phyloP scores from a whole-genome alignment of 2,888 invertebrate species.

The Tiphia femorata region DNA sequence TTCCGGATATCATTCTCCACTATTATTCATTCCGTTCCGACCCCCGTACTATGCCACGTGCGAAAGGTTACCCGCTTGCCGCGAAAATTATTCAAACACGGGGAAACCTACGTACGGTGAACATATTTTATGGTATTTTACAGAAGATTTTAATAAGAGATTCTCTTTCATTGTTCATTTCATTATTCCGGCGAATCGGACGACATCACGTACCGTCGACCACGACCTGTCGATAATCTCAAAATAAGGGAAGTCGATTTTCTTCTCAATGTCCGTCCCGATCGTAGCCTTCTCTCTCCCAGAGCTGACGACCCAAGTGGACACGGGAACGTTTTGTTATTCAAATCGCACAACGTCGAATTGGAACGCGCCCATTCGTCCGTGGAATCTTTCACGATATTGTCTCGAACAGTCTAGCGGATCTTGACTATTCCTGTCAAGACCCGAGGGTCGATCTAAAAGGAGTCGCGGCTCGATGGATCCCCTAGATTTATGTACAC shows the following conservation, averaged over 20 bases:
- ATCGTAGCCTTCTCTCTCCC: conserved; percentile 29
- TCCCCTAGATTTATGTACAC: no score
- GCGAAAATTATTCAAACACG: no score
- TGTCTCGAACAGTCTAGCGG: conserved; percentile 40
- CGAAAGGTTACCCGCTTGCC: no score
- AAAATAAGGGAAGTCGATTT: conserved; percentile 15
- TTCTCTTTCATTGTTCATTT: not conserved
- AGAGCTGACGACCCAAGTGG: conserved; percentile 47
- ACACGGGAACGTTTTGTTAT: conserved; percentile 53
- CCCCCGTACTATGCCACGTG: no score
- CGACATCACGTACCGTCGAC: no score
- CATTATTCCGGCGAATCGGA: no score
- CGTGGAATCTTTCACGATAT: conserved; percentile 44
- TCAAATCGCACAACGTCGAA: conserved; percentile 43
- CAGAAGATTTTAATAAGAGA: no score
- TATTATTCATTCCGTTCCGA: no score
- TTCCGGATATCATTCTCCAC: no score
- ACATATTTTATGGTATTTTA: no score
- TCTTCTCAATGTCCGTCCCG: conserved; percentile 30
- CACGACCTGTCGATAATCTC: not conserved
- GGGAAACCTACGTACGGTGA: no score
- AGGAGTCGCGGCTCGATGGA: no score
- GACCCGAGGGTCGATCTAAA: conserved; percentile 23
- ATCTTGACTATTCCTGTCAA: conserved; percentile 39
- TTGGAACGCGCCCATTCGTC: not conserved